A percentile compares a stretch with the other conserved stretches of the same genome.
Evolutionary conservation across 2,888 invertebrate genomes (phyloP).

Genomic region (Mechanitis mazaeus): DNA sequence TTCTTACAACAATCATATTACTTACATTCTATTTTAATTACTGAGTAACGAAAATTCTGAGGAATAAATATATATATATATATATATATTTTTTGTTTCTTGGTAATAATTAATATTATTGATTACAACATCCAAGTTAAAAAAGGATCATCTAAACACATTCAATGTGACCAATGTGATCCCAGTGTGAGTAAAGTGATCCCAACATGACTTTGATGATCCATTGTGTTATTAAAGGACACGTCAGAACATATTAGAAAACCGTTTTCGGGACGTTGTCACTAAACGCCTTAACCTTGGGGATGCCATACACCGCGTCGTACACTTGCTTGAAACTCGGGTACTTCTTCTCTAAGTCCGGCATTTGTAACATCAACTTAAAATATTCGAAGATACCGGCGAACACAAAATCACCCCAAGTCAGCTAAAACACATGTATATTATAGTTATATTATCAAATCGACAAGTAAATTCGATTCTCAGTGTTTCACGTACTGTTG

Average conservation of each 20-base stretch:
- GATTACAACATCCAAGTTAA: too few species aligned
- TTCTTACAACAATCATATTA: too few species aligned
- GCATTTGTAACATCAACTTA: constrained; percentile 39
- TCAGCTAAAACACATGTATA: constrained; percentile 43
- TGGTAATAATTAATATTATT: too few species aligned
- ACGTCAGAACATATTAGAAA: not conserved
- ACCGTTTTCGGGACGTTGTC: constrained; percentile 19
- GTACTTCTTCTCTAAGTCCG: constrained; percentile 50
- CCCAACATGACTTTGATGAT: not conserved
- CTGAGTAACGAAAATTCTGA: too few species aligned
- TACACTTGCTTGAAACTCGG: constrained; percentile 56
- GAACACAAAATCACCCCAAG: constrained; percentile 78
- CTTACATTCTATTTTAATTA: too few species aligned
- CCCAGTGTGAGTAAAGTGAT: too few species aligned
- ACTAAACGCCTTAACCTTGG: constrained; percentile 34
- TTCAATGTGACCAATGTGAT: too few species aligned
- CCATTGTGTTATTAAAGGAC: not conserved
- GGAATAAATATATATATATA: too few species aligned
- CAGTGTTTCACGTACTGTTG: too few species aligned
- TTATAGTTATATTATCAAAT: not conserved
- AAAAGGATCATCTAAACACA: too few species aligned
- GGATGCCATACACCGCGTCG: constrained; percentile 47
- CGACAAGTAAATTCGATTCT: not conserved
- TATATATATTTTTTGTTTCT: too few species aligned
- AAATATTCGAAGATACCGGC: constrained; percentile 69